These are phyloP conservation scores for Diadegma fenestrale DNA, from an alignment of 2,888 invertebrate species.

Conservation along the genomic window DNA sequence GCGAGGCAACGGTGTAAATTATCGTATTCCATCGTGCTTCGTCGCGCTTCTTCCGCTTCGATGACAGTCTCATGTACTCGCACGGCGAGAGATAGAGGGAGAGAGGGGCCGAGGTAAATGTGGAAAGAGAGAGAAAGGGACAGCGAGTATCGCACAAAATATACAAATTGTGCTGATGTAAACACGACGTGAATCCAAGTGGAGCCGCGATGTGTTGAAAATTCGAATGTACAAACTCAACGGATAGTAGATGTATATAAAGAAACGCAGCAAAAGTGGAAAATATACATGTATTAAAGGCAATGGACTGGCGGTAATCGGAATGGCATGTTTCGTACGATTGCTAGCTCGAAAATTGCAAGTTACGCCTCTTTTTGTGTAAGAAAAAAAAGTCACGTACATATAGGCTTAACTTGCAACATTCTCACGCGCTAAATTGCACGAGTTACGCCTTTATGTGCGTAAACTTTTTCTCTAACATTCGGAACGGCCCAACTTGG, in stretches of 20 bases:
- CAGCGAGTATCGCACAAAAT: constrained; percentile 60
- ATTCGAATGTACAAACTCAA: constrained; percentile 20
- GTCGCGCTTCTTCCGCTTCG: constrained; percentile 62
- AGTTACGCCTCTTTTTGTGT: constrained; percentile 7
- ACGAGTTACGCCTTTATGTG: background rate
- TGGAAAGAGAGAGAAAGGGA: constrained; percentile 60
- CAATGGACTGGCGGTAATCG: background rate
- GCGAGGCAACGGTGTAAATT: constrained; percentile 69
- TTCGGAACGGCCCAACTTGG: background rate
- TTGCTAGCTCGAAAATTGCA: background rate
- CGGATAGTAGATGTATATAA: background rate
- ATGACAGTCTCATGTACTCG: constrained; percentile 51
- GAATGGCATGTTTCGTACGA: background rate
- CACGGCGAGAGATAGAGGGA: constrained; percentile 63
- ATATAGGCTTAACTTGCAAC: background rate
- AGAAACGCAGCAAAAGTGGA: constrained; percentile 34
- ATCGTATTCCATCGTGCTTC: constrained; percentile 75
- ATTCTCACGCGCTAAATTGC: background rate
- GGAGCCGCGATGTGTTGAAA: constrained; percentile 49
- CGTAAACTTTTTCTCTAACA: background rate
- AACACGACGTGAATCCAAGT: constrained; percentile 57
- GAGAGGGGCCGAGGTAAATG: constrained; percentile 36
- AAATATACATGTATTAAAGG: constrained; percentile 42
- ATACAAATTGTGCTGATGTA: constrained; percentile 66
- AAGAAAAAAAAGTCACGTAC: background rate